Percentiles rank a stretch among this genome's conserved stretches.
These are phyloP conservation scores for Mongoloraphidia duomilia DNA, from an alignment of 2,888 invertebrate genomes.

Conservation along the genomic window DNA sequence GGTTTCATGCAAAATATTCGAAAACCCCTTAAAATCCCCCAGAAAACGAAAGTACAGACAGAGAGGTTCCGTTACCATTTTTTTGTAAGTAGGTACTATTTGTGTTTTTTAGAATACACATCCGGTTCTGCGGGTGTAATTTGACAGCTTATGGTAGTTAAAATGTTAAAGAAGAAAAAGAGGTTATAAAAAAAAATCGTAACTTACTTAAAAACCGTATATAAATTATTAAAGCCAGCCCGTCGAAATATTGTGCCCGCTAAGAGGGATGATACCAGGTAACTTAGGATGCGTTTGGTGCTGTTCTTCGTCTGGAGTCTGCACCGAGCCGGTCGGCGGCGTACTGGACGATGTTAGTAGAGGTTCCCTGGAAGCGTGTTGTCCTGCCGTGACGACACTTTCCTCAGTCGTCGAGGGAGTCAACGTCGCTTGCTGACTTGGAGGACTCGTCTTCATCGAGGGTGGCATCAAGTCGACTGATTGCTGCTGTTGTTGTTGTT, in stretches of 20 bases:
- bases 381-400: slow-evolving; percentile 29
- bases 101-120: too few relatives aligned
- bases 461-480: slow-evolving; percentile 26
- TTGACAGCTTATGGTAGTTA: background rate
- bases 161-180: background rate
- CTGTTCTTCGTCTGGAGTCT: slow-evolving; percentile 34
- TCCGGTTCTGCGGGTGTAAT: too few relatives aligned
- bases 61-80: background rate
- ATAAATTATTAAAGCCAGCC: slow-evolving; percentile 44
- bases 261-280: slow-evolving; percentile 59
- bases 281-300: slow-evolving; percentile 47
- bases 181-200: slow-evolving; percentile 13
- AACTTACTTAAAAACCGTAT: background rate
- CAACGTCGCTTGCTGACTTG: slow-evolving; percentile 23
- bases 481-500: slow-evolving; percentile 46
- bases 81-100: background rate
- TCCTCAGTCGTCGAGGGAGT: slow-evolving; percentile 43
- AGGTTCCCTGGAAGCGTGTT: slow-evolving; percentile 40
- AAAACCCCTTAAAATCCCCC: too few relatives aligned
- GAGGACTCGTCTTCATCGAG: slow-evolving; percentile 16
- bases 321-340: slow-evolving; percentile 28
- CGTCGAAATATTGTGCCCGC: slow-evolving; percentile 54
- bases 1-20: too few relatives aligned
- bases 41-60: too few relatives aligned
- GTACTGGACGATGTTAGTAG: slow-evolving; percentile 40